Conservation (phyloP, 2,888 invertebrate species). For the Drosophila cracens region DNA sequence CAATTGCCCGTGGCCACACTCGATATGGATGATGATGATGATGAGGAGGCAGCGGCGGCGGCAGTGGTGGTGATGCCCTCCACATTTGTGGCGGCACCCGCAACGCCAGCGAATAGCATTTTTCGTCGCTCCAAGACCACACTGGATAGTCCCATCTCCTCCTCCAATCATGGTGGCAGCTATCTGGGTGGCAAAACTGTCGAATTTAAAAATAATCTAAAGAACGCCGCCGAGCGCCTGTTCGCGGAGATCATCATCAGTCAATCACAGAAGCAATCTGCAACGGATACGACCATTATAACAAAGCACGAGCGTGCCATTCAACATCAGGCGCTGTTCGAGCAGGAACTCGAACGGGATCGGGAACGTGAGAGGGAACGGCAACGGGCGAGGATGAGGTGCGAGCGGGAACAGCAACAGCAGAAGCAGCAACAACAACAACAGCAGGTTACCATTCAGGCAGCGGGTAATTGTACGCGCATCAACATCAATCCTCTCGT, state of each 20-base stretch:
- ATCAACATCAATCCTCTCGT: conserved; percentile 71
- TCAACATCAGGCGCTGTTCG: conserved; percentile 73
- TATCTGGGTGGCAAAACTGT: conserved; percentile 80
- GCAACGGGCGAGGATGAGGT: conserved; percentile 5
- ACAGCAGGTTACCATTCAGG: conserved; percentile 62
- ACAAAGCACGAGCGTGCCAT: conserved; percentile 81
- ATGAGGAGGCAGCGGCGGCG: neutral
- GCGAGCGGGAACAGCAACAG: conserved; percentile 19
- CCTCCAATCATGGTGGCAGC: conserved; percentile 35
- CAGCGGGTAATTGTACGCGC: conserved; percentile 77
- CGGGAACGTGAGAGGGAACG: conserved; percentile 30
- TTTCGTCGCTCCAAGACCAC: conserved; percentile 83
- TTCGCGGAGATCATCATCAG: conserved; percentile 84
- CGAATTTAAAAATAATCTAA: conserved; percentile 84
- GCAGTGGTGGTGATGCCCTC: conserved; percentile 3
- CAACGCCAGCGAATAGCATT: conserved; percentile 63
- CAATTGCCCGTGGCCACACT: conserved; percentile 81
- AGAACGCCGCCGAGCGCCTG: conserved; percentile 84
- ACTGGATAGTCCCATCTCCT: conserved; percentile 62
- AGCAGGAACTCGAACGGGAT: conserved; percentile 61
- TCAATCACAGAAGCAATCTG: conserved; percentile 76
- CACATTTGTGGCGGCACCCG: conserved; percentile 34
- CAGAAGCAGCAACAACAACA: conserved; percentile 26
- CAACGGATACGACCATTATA: conserved; percentile 72
- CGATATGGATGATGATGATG: conserved; percentile 73